Evolutionary conservation across 2,888 invertebrate species (phyloP).

Genomic region (Cybosia mesomella): DNA sequence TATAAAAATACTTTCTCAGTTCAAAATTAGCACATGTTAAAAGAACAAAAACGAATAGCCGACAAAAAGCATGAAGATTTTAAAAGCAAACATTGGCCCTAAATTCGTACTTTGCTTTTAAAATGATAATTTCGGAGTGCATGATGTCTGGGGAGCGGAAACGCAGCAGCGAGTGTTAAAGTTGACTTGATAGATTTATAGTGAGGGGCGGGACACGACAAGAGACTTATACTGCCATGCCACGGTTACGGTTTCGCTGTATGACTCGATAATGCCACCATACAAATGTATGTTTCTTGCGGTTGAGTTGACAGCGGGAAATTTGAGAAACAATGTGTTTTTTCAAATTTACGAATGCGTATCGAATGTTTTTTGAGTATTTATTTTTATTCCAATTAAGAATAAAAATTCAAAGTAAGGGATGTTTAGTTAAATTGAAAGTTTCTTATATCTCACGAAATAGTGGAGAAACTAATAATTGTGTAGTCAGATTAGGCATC

Average conservation of each 20-base stretch:
- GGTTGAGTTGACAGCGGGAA: conserved; percentile 19
- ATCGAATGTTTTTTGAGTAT: conserved; percentile 3
- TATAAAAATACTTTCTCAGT: neutral
- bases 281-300: conserved; percentile 23
- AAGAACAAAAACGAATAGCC: neutral
- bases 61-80: neutral
- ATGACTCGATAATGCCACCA: conserved; percentile 25
- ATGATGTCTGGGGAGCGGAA: conserved; percentile 49
- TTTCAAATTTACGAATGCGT: conserved; percentile 11
- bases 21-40: neutral
- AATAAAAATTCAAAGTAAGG: neutral
- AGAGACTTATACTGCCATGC: conserved; percentile 49
- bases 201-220: conserved; percentile 60
- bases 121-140: conserved; percentile 30
- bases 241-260: conserved; percentile 23
- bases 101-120: conserved; percentile 20
- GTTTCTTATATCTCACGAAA: neutral
- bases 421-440: neutral
- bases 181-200: conserved; percentile 70
- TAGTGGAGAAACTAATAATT: too few relatives aligned
- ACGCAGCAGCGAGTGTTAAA: conserved; percentile 56
- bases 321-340: conserved; percentile 6
- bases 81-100: conserved; percentile 8
- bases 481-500: too few relatives aligned
- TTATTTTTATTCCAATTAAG: neutral